Conservation (phyloP, 2,797 vertebrate genomes). For the Poeciliopsis infans region DNA sequence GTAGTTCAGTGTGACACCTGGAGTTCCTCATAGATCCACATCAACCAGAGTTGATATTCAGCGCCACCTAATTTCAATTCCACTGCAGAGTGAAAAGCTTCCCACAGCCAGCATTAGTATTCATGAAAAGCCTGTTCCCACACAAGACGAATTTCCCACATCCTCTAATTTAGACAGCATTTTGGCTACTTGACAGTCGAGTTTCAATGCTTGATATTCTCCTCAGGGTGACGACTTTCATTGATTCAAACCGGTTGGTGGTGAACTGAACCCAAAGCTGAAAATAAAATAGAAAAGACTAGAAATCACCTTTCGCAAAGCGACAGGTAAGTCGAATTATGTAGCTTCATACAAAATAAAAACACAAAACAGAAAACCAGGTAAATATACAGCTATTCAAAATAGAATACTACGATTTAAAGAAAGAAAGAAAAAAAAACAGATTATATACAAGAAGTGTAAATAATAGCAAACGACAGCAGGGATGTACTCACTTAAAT, state of each 20-base stretch:
- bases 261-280: slow-evolving; percentile 1
- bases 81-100: slow-evolving; percentile 21
- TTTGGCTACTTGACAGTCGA: slow-evolving; percentile 1
- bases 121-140: slow-evolving; percentile 9
- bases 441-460: background rate
- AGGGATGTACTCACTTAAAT: background rate
- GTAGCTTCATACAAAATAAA: background rate
- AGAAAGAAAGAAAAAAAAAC: background rate
- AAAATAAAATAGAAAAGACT: background rate
- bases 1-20: too few species aligned
- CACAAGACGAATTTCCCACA: slow-evolving; percentile 5
- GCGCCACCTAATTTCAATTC: slow-evolving; percentile 6
- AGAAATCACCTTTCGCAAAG: background rate
- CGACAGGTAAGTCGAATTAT: background rate
- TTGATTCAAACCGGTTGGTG: slow-evolving; percentile 15
- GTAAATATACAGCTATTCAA: background rate
- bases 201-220: background rate
- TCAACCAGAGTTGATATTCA: slow-evolving; percentile 8
- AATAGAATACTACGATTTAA: background rate
- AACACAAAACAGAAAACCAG: background rate
- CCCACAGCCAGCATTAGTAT: slow-evolving; percentile 23
- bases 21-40: slow-evolving; percentile 26
- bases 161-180: slow-evolving; percentile 31
- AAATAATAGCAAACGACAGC: background rate
- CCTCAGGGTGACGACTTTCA: slow-evolving; percentile 21